Evolutionary conservation across 1,140 invertebrate genomes (phyloP).

Genomic region (Platyscapa corneri): DNA sequence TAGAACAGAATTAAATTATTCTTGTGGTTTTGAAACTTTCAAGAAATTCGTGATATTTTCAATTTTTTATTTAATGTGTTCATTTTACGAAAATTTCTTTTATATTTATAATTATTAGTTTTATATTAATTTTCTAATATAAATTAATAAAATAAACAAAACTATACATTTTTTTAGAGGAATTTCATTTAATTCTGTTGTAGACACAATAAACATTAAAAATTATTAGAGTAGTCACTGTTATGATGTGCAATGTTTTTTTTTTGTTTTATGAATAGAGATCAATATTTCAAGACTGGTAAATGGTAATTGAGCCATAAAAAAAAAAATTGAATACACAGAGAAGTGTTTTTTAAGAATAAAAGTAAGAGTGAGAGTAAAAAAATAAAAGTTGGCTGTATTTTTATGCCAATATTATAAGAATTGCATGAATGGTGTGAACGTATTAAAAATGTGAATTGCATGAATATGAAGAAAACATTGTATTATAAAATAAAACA

Average conservation of each 20-base stretch:
- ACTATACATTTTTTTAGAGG: neutral
- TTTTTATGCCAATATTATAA: conserved; percentile 66
- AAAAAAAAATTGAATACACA: conserved; percentile 50
- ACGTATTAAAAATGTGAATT: conserved; percentile 57
- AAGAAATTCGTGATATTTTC: conserved; percentile 40
- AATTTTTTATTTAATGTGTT: conserved; percentile 36
- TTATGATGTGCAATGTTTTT: conserved; percentile 44
- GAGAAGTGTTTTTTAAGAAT: conserved; percentile 28
- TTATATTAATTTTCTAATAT: conserved; percentile 4
- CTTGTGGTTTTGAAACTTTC: conserved; percentile 23
- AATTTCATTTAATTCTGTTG: neutral
- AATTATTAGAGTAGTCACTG: conserved; percentile 6
- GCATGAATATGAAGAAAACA: conserved; percentile 61
- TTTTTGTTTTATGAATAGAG: conserved; percentile 35
- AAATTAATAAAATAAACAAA: conserved; percentile 21
- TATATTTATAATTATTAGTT: conserved; percentile 31
- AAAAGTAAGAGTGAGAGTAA: conserved; percentile 34
- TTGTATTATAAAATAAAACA: conserved; percentile 71
- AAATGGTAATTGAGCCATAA: conserved; percentile 64
- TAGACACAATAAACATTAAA: conserved; percentile 3
- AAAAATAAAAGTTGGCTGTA: conserved; percentile 63
- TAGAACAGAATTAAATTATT: conserved; percentile 23
- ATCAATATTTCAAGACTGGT: conserved; percentile 64
- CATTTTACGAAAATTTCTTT: conserved; percentile 25
- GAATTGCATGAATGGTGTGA: conserved; percentile 57